Conservation (phyloP, 1,140 invertebrate genomes). For the Liolophura sinensis region DNA sequence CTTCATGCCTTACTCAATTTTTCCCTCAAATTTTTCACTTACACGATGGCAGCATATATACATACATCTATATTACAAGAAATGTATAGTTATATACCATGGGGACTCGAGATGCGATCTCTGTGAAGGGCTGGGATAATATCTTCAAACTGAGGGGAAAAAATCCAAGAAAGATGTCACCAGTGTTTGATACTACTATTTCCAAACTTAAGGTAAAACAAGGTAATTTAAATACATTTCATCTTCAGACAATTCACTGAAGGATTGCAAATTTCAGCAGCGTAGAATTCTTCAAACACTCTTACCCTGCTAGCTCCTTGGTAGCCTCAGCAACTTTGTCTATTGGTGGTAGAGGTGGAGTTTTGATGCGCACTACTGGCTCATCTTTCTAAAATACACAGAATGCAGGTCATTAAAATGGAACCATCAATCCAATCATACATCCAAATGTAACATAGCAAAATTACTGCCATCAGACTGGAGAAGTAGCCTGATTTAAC, state of each 20-base stretch:
- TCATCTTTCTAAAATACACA: conserved; percentile 8
- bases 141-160: background rate
- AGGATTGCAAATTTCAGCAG: background rate
- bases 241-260: background rate
- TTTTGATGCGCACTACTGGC: conserved; percentile 22
- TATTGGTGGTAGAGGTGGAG: conserved; percentile 30
- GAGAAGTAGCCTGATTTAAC: background rate
- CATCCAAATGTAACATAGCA: background rate
- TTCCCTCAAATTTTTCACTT: too few relatives aligned
- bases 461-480: background rate
- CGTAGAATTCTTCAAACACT: background rate
- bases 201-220: background rate
- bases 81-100: too few relatives aligned
- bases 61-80: too few relatives aligned
- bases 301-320: conserved; percentile 29
- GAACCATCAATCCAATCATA: background rate
- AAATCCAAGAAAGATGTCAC: background rate
- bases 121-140: too few relatives aligned
- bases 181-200: background rate
- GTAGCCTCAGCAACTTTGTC: conserved; percentile 29
- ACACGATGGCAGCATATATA: too few relatives aligned
- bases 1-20: too few relatives aligned
- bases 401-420: background rate
- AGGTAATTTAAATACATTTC: background rate
- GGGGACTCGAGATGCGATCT: too few relatives aligned